These are phyloP conservation scores for Drosophila mimetica DNA, from an alignment of 2,888 invertebrate species.

Conservation along the genomic window DNA sequence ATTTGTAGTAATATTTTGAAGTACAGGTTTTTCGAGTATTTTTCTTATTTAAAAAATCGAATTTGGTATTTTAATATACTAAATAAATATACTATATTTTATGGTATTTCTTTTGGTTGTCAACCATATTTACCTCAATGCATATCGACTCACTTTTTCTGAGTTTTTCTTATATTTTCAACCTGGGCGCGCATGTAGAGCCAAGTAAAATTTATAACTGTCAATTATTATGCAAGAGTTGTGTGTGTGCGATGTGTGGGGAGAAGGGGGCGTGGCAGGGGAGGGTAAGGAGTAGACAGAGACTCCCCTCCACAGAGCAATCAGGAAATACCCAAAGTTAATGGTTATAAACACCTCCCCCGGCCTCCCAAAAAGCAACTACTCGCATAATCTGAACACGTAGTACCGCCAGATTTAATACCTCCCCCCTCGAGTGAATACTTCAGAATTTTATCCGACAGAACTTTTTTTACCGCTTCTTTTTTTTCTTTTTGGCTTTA, in stretches of 20 bases:
- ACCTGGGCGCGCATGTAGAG: slow-evolving; percentile 44
- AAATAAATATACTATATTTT: too few relatives aligned
- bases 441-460: not conserved
- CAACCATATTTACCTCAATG: not conserved
- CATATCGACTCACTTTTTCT: slow-evolving; percentile 3
- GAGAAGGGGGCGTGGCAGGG: not conserved
- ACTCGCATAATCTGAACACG: slow-evolving; percentile 69
- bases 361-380: slow-evolving; percentile 17
- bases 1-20: too few relatives aligned
- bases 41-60: too few relatives aligned
- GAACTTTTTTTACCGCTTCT: slow-evolving; percentile 2
- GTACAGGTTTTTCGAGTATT: too few relatives aligned
- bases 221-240: slow-evolving; percentile 79
- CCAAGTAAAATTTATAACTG: slow-evolving; percentile 76
- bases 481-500: not conserved
- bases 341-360: slow-evolving; percentile 26
- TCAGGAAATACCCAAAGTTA: slow-evolving; percentile 73
- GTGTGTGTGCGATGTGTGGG: slow-evolving; percentile 44
- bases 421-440: not conserved
- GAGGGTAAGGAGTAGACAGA: too few relatives aligned
- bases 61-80: too few relatives aligned
- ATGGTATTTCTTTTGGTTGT: not conserved
- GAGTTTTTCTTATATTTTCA: slow-evolving; percentile 5
- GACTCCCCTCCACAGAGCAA: slow-evolving; percentile 56
- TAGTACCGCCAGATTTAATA: slow-evolving; percentile 32